Evolutionary conservation across 2,113 vertebrate species (phyloP).

Genomic region (Piprites chloris): DNA sequence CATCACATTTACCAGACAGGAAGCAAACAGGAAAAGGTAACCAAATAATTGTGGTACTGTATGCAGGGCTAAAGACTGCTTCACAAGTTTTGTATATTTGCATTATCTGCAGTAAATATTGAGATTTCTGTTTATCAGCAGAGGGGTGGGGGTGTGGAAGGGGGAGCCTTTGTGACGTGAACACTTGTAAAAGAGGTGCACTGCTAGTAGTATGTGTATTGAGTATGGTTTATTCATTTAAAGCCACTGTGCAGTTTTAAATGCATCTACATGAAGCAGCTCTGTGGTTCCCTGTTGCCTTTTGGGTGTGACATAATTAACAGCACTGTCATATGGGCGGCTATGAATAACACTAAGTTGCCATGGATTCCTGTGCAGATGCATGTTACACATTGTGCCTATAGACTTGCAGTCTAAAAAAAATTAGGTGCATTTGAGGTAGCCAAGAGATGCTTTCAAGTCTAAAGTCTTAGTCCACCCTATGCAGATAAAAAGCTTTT

Average conservation of each 20-base stretch:
- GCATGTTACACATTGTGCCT: not conserved
- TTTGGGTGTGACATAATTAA: conserved; percentile 30
- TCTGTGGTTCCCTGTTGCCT: not conserved
- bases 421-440: not conserved
- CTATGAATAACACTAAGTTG: conserved; percentile 15
- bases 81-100: conserved; percentile 24
- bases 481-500: conserved; percentile 6
- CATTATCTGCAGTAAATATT: conserved; percentile 34
- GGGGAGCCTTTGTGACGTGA: not conserved
- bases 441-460: conserved; percentile 5
- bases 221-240: not conserved
- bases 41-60: conserved; percentile 38
- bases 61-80: conserved; percentile 17
- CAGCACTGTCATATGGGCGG: not conserved
- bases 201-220: not conserved
- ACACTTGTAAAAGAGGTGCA: not conserved
- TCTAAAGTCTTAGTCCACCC: not conserved
- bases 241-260: not conserved
- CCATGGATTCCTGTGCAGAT: conserved; percentile 28
- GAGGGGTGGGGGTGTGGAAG: not conserved
- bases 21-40: conserved; percentile 57
- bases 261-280: not conserved
- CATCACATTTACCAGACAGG: conserved; percentile 57
- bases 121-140: conserved; percentile 3
- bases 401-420: conserved; percentile 2